Base-by-base conservation (phyloP, 2,888 invertebrate genomes). In the Eilema griseolum region DNA sequence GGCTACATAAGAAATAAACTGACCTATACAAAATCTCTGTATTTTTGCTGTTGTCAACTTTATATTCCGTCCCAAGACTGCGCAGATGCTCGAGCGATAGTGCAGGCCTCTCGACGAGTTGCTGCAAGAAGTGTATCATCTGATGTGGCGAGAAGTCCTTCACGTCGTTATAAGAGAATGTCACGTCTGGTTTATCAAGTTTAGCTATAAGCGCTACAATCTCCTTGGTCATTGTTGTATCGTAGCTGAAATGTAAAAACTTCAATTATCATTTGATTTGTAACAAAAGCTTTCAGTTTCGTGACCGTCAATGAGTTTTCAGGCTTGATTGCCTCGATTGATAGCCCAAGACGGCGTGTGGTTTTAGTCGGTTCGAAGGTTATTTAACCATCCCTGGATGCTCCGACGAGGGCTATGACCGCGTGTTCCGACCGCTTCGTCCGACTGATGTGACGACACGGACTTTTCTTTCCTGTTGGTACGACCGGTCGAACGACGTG, bases 11-110 rank as follows among this genome's bases (percentile, higher is more conserved):
- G 31, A 2, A n/a, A 3, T 16, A 26, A 16, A 64, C 68, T 64
- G 59, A 89, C 88, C 90, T 89, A 73, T 86, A 90, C 24, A 95
- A 96, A 66, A 99, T 97, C 93, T 99, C 99, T 0, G 97, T 95
- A 89, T 99, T 99, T 81, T 96, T 96, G 8, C 96, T 96, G 0
- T 88, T 87, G 67, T 96, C 95, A 71, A 99, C 93, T 37, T 96
- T 94, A 88, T 98, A 98, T 0, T 95, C 88, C 0, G 93, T 88
- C 57, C 88, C 90, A 2, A 91, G 60, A 0, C 31, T 59, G 0
- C 64, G 67, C 23, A 97, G 88, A 82, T 96, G 97, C 1, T 91
- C 90, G 2, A 97, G 72, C 0, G 96, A 84, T 46, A 97, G 82
- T 0, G 96, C 90, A 0, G 93, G 79, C 0, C 94, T 89, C 67